Conservation (phyloP, 2,113 vertebrate genomes). For the Ciconia stormi region DNA sequence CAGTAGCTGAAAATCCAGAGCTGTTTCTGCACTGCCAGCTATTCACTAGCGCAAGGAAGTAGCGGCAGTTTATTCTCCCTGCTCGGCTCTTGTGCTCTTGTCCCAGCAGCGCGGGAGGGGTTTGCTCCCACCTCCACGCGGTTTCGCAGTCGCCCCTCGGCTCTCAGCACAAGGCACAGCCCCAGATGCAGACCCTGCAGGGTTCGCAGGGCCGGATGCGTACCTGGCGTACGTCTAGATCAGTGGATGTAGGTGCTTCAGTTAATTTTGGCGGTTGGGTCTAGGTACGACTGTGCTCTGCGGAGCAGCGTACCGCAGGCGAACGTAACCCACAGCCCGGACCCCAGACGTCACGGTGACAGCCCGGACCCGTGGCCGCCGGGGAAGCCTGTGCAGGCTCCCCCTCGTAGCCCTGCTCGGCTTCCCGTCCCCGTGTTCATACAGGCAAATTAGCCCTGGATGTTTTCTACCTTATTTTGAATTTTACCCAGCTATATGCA, state of each 20-base stretch:
- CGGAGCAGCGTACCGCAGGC: fast-evolving
- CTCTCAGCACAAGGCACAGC: background rate
- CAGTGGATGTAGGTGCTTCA: fast-evolving
- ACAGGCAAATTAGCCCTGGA: background rate
- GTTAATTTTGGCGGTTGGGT: fast-evolving
- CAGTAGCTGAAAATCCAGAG: background rate
- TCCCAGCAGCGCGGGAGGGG: background rate
- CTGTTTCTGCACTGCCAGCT: background rate
- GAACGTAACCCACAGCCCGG: background rate
- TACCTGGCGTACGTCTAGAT: fast-evolving
- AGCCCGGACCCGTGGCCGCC: background rate
- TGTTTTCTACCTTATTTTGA: background rate
- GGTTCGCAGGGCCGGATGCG: background rate
- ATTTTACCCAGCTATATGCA: background rate
- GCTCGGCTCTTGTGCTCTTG: background rate
- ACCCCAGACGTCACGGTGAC: fast-evolving
- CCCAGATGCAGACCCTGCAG: fast-evolving
- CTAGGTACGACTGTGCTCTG: fast-evolving
- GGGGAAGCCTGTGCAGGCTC: background rate
- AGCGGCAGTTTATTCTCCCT: background rate
- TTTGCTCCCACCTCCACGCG: background rate
- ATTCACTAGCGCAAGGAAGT: background rate
- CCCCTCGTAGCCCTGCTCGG: fast-evolving
- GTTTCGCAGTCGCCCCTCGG: background rate
- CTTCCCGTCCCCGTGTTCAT: fast-evolving